These are phyloP conservation scores for Nannobrachium achirus DNA, from an alignment of 2,113 vertebrate genomes.

Conservation along the genomic window DNA sequence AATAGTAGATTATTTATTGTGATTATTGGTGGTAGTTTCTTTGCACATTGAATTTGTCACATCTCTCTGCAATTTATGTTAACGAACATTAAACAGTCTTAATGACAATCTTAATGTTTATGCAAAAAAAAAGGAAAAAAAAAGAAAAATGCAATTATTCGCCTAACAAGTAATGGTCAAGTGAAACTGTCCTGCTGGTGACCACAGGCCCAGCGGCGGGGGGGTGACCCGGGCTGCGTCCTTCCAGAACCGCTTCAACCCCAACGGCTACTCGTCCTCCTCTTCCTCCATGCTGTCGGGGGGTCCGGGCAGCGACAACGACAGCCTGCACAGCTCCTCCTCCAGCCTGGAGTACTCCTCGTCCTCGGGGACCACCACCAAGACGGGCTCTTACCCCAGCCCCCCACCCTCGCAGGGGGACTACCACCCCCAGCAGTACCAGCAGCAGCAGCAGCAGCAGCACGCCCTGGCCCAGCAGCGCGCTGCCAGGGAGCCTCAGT, in stretches of 20 bases:
- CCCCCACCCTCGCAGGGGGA: constrained; percentile 40
- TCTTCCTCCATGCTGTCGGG: constrained; percentile 57
- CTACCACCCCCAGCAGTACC: constrained; percentile 29
- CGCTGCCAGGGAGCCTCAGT: neutral
- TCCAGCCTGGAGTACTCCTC: constrained; percentile 84
- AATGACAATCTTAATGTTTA: too few species aligned
- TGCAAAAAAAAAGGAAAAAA: too few species aligned
- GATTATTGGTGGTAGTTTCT: too few species aligned
- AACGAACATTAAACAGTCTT: too few species aligned
- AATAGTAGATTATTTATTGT: too few species aligned
- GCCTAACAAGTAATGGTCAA: too few species aligned
- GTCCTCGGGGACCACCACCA: constrained; percentile 52
- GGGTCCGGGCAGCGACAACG: constrained; percentile 81
- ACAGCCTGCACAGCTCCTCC: constrained; percentile 87
- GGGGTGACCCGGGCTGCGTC: constrained; percentile 74
- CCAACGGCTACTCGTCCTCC: constrained; percentile 62
- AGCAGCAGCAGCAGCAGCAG: constrained; percentile 22
- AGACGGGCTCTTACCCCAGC: constrained; percentile 60
- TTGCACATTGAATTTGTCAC: too few species aligned
- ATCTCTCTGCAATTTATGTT: too few species aligned
- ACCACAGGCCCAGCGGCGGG: neutral
- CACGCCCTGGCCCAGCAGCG: too few species aligned
- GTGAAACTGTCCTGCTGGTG: too few species aligned
- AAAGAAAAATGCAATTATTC: too few species aligned
- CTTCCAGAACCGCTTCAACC: constrained; percentile 80